phyloP scores from a whole-genome alignment of 2,113 vertebrate genomes.

The Onychorhynchus coronatus region DNA sequence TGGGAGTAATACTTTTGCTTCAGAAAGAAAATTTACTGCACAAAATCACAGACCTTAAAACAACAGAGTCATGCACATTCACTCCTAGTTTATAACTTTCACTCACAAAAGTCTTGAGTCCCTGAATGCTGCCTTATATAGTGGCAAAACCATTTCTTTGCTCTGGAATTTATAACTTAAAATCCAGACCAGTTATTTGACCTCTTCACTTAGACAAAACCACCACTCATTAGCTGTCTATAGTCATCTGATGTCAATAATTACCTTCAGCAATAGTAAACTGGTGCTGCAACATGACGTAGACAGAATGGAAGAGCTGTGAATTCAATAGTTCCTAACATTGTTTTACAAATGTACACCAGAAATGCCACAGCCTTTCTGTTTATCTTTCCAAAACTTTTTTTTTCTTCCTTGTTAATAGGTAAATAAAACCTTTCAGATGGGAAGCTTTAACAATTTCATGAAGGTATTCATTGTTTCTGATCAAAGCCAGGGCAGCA shows the following conservation, averaged over 20 bases:
- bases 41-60: background rate
- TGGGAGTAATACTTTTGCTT: background rate
- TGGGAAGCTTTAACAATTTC: background rate
- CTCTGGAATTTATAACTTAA: background rate
- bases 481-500: background rate
- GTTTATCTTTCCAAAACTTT: background rate
- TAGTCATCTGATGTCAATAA: background rate
- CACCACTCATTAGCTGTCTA: background rate
- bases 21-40: background rate
- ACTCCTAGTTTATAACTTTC: background rate
- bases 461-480: background rate
- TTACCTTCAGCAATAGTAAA: background rate
- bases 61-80: background rate
- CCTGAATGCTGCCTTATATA: background rate
- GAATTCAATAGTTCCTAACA: background rate
- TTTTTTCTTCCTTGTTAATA: background rate
- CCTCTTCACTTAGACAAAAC: background rate
- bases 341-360: background rate
- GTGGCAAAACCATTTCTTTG: background rate
- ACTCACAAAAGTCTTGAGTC: background rate
- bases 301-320: background rate
- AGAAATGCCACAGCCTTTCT: background rate
- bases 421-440: background rate
- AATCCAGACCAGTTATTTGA: background rate
- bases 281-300: rapidly evolving